Conservation (phyloP, 2,113 vertebrate species). For the Cnemophilus loriae region DNA sequence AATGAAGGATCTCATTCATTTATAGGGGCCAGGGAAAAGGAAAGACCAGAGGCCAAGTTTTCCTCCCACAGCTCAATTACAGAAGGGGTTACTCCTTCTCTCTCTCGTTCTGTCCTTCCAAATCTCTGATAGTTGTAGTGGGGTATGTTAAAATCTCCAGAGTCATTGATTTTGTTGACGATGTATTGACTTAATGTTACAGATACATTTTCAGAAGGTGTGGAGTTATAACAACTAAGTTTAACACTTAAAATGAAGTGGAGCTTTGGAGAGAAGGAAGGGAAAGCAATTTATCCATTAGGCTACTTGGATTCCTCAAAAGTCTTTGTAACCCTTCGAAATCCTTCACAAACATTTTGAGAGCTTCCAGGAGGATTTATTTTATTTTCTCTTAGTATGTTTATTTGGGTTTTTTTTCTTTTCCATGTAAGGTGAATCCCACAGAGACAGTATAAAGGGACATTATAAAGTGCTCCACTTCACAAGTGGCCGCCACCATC, state of each 20-base stretch:
- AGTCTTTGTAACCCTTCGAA: neutral
- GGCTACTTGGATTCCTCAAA: neutral
- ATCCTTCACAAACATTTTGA: neutral
- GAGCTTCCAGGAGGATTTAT: neutral
- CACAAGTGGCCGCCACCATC: neutral
- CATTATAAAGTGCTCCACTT: neutral
- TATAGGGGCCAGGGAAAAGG: neutral
- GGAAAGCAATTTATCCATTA: neutral
- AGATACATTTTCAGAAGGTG: neutral
- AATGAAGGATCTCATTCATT: constrained; percentile 42
- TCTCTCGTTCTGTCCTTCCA: neutral
- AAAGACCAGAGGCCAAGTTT: neutral
- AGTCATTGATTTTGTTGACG: neutral
- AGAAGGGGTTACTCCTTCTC: neutral
- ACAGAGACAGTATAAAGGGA: neutral
- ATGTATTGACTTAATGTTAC: neutral
- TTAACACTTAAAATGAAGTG: neutral
- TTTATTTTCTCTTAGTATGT: neutral
- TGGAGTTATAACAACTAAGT: neutral
- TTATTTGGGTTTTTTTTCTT: neutral
- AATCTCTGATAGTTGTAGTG: neutral
- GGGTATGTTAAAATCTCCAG: neutral
- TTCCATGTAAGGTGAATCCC: neutral
- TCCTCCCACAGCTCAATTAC: neutral
- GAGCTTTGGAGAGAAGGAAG: neutral